Base-by-base conservation (phyloP, 2,797 vertebrate species). In the Lerista edwardsae region DNA sequence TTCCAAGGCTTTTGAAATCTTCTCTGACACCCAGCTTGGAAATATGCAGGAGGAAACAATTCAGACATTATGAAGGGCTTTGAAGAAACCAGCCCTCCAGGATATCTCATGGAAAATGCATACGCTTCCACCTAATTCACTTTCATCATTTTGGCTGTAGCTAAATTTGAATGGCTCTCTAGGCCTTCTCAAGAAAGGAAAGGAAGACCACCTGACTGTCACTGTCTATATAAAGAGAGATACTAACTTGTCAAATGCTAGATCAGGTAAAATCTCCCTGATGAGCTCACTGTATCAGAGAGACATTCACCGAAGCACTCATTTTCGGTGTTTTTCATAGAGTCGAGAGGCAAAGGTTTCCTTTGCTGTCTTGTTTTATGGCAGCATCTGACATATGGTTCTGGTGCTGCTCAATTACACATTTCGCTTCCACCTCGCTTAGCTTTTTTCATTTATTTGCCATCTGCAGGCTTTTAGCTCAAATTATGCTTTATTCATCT, bases 371-470 rank as follows among this genome's bases (percentile, higher is more conserved):
- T 87, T 87, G 86, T 91, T 90, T 72, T 64, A 74, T 72, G 84
- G 92, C 92, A 87, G 79, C 85, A 89, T 91, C 85, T 95, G 93
- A 94, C 90, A 93, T 91, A 91, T 77, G 86, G 86, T 87, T 88
- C 89, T 88, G 74, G 67, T 88, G 83, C 80, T 93, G 89, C 90
- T 91, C 93, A 94, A 91, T 94, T 93, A 92, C 87, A 93, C 82
- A 90, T 91, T 94, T 91, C 62, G 89, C 94, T 95, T 94, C 91
- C 83, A 95, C 90, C 88, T 85, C 90, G 90, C 88, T 93, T 90
- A 94, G 89, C 79, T 87, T 93, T 95, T 25, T 96, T 93, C 90
- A 94, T 79, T 92, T 94, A 94, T 95, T 95, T 96, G 91, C 93
- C 85, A 87, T 94, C 94, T 95, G 88, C 88, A 86, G 91, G 92